A percentile compares a stretch with the other conserved stretches of the same genome.
Conservation (phyloP, 2,797 vertebrate species). For the Spatula clypeata region DNA sequence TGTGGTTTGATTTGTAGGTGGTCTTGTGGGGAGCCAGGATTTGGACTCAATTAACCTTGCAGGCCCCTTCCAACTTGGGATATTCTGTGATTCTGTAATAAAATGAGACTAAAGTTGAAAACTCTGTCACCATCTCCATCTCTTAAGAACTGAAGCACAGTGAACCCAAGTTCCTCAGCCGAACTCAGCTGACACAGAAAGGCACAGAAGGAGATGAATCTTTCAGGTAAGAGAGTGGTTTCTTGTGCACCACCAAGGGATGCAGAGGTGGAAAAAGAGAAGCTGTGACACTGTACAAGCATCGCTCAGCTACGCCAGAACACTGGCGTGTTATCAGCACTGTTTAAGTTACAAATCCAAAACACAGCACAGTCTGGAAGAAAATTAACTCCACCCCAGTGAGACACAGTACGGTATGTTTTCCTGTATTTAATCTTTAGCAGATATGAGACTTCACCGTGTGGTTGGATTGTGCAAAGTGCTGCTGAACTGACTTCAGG, state of each 20-base stretch:
- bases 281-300: rapidly evolving
- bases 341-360: neutral
- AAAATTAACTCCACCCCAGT: neutral
- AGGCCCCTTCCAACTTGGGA: neutral
- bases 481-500: neutral
- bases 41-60: neutral
- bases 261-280: neutral
- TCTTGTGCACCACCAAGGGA: neutral
- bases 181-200: neutral
- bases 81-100: neutral
- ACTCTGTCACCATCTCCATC: neutral
- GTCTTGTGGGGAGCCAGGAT: neutral
- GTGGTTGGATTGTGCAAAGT: neutral
- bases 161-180: rapidly evolving
- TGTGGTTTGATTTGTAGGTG: neutral
- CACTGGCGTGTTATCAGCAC: neutral
- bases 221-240: neutral
- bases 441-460: neutral
- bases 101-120: neutral
- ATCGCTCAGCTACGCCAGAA: neutral
- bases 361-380: neutral
- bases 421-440: neutral
- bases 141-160: neutral
- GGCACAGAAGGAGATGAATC: neutral
- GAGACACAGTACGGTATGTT: neutral